Conservation (phyloP, 2,797 vertebrate species). For the Muscicapa striata region DNA sequence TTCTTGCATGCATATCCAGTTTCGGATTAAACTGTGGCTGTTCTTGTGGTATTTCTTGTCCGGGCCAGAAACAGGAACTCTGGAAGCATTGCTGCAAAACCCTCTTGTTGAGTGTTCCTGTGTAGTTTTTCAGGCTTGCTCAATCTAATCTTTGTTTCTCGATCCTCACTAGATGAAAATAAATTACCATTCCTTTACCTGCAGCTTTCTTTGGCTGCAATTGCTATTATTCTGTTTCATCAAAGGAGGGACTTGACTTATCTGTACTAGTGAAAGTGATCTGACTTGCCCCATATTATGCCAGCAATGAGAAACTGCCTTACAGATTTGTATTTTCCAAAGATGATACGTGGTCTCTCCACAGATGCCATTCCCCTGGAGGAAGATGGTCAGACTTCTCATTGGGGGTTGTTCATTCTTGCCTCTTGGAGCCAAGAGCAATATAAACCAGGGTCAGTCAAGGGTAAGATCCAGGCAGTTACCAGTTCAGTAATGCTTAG, state of each 20-base stretch:
- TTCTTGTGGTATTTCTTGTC: background rate
- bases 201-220: background rate
- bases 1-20: background rate
- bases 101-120: background rate
- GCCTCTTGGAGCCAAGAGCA: slow-evolving; percentile 20
- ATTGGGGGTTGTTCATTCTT: background rate
- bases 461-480: background rate
- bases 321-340: background rate
- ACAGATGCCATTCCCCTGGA: background rate
- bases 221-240: background rate
- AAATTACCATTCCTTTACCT: background rate
- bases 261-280: background rate
- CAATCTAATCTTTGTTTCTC: background rate
- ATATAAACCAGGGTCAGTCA: slow-evolving; percentile 12
- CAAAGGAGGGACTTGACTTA: background rate
- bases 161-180: background rate
- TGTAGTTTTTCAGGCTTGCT: background rate
- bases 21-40: background rate
- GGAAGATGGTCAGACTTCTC: background rate
- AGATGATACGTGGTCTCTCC: background rate
- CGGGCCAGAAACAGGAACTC: background rate
- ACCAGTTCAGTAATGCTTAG: background rate
- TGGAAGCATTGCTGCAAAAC: background rate
- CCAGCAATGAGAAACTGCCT: background rate
- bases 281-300: background rate